Evolutionary conservation across 2,888 invertebrate genomes (phyloP), one percentile per base, ranked within the genome.

Genomic region (Drymonia ruficornis): DNA sequence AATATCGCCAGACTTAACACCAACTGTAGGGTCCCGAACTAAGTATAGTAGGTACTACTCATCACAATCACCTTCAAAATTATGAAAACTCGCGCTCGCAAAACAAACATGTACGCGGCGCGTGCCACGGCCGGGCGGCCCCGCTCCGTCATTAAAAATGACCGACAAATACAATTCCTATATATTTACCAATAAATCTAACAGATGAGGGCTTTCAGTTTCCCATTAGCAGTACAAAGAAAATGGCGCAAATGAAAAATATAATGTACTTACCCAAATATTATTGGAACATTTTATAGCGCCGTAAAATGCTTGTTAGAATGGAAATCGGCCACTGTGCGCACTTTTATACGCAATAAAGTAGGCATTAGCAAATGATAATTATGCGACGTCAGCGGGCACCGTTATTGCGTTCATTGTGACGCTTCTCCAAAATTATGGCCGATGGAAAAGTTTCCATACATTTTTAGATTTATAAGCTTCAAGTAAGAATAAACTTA

Each of bases 251-350:
- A 42, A 58, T 70, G 68, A 67, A 65, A 70, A 66, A 68, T 67
- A n/a, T n/a, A n/a, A n/a, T n/a, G n/a, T n/a, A n/a, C n/a, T n/a
- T n/a, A 56, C 55, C 68, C 61, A 65, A 73, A 76, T 70, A 66
- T 67, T 59, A 65, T 56, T 57, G 52, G 56, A 31, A 31, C 45
- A 28, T 56, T 75, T 76, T 70, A 78, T 74, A 55, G 63, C 68
- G 56, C 70, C 78, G 65, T 78, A 70, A 78, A 74, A 64, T 62
- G 70, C 70, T 72, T 67, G 71, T 71, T 73, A 65, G 72, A 61
- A 70, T 68, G 65, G 62, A 64, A 70, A 64, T 65, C 67, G 62
- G 50, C 55, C 49, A 49, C 56, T 60, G 57, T 56, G 57, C 56
- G 53, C 56, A 62, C 54, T 66, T 66, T 72, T 65, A 72, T 58